Percentiles rank a stretch among this genome's conserved stretches.
Conservation (phyloP, 2,113 vertebrate genomes). For the Colius striatus region DNA sequence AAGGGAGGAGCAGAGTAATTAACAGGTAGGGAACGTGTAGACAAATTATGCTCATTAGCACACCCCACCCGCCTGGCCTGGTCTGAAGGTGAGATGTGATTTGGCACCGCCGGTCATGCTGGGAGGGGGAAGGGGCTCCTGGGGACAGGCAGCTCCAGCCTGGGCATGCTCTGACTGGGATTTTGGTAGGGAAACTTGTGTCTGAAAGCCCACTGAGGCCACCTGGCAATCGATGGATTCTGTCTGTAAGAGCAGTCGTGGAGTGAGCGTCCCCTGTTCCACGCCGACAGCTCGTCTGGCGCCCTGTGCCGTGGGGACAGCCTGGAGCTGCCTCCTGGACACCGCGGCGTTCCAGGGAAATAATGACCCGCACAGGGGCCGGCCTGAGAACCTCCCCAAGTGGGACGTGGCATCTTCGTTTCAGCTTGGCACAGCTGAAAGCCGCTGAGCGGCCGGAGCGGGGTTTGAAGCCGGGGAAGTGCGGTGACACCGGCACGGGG, state of each 20-base stretch:
- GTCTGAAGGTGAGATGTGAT: fast-evolving
- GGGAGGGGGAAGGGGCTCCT: neutral
- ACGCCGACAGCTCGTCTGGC: fast-evolving
- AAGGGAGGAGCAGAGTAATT: neutral
- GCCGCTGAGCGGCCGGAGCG: neutral
- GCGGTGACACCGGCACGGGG: neutral
- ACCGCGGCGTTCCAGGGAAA: neutral
- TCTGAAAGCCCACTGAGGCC: neutral
- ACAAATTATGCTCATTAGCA: neutral
- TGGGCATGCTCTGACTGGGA: fast-evolving
- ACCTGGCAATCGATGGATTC: neutral
- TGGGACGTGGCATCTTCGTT: fast-evolving
- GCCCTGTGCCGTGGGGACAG: neutral
- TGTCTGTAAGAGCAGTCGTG: neutral
- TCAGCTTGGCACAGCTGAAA: neutral
- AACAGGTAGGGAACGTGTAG: neutral
- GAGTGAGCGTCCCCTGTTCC: fast-evolving
- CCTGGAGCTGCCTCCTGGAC: neutral
- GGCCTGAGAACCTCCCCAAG: fast-evolving
- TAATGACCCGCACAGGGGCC: neutral
- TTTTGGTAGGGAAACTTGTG: neutral
- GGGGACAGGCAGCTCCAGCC: neutral
- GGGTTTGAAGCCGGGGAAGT: fast-evolving
- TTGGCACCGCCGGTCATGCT: fast-evolving
- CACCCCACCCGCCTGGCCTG: neutral